phyloP scores from a whole-genome alignment of 2,888 invertebrate genomes.

The Metopia argyrocephala region DNA sequence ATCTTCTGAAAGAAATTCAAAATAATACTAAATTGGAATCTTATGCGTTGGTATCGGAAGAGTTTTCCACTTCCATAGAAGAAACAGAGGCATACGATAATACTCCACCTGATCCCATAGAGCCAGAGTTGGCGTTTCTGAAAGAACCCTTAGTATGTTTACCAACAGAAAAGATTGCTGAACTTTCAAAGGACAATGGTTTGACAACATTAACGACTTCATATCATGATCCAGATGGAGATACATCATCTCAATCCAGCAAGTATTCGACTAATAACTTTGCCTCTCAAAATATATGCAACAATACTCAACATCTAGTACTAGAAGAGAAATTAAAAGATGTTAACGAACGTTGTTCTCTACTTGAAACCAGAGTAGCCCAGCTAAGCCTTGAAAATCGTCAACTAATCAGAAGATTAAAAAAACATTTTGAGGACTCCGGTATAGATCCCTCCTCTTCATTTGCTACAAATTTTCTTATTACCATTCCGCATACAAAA shows the following conservation, averaged over 20 bases:
- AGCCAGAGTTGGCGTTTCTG: constrained; percentile 72
- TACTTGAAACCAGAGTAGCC: constrained; percentile 76
- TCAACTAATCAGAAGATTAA: constrained; percentile 73
- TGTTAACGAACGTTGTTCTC: constrained; percentile 73
- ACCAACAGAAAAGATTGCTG: neutral
- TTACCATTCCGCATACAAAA: constrained; percentile 76
- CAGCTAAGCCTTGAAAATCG: constrained; percentile 76
- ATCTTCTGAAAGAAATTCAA: constrained; percentile 68
- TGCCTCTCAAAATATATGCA: constrained; percentile 50
- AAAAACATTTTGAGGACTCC: constrained; percentile 72
- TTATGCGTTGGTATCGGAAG: constrained; percentile 31
- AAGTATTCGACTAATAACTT: constrained; percentile 73
- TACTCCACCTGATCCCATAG: constrained; percentile 70
- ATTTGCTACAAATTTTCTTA: constrained; percentile 74
- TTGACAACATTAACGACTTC: constrained; percentile 46
- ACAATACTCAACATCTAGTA: constrained; percentile 59
- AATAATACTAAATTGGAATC: constrained; percentile 58
- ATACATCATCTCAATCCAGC: constrained; percentile 75
- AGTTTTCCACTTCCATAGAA: constrained; percentile 43
- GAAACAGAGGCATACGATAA: neutral
- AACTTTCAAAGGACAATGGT: neutral
- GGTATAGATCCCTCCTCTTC: constrained; percentile 75
- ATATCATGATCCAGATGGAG: constrained; percentile 65
- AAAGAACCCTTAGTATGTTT: constrained; percentile 70
- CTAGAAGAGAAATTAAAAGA: constrained; percentile 73